A percentile compares a stretch with the other conserved stretches of the same genome.
These are phyloP conservation scores for Vollenhovia emeryi DNA, from an alignment of 1,140 invertebrate species.

Conservation along the genomic window DNA sequence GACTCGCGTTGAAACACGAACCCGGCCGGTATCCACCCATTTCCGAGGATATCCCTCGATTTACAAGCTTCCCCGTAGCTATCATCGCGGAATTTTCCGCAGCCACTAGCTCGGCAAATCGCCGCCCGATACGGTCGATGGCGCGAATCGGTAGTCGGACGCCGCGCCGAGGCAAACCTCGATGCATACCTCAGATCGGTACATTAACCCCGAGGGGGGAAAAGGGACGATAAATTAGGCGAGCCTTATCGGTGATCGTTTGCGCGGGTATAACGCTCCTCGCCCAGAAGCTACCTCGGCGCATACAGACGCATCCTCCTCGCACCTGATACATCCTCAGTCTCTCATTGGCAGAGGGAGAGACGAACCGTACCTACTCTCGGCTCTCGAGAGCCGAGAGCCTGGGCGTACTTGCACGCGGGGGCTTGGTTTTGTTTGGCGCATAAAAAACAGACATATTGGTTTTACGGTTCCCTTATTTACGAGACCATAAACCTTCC, in stretches of 20 bases:
- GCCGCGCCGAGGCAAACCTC: constrained; percentile 66
- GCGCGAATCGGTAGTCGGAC: constrained; percentile 76
- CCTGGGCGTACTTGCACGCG: constrained; percentile 16
- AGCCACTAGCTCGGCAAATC: constrained; percentile 20
- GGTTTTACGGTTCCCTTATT: constrained; percentile 80
- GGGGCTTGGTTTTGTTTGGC: constrained; percentile 55
- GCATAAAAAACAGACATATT: constrained; percentile 76
- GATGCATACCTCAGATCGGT: constrained; percentile 70
- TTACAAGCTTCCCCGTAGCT: constrained; percentile 25
- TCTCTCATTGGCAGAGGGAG: constrained; percentile 19
- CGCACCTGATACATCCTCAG: constrained; percentile 23
- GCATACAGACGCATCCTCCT: constrained; percentile 52
- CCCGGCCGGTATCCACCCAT: constrained; percentile 19
- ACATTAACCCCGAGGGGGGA: constrained; percentile 73
- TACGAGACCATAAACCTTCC: constrained; percentile 80
- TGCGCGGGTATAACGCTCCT: constrained; percentile 64
- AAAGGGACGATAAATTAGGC: constrained; percentile 82
- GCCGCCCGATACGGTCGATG: constrained; percentile 65
- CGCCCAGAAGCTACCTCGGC: constrained; percentile 73
- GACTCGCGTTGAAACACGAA: constrained; percentile 27
- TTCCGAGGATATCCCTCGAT: constrained; percentile 49
- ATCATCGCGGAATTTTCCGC: constrained; percentile 51
- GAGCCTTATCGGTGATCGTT: constrained; percentile 81
- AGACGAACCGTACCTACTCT: constrained; percentile 27
- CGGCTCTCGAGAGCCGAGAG: background rate